Percentiles rank a stretch among this genome's conserved stretches.
These are phyloP conservation scores for Lordiphosa mommai DNA, from an alignment of 1,140 invertebrate genomes.

Conservation along the genomic window DNA sequence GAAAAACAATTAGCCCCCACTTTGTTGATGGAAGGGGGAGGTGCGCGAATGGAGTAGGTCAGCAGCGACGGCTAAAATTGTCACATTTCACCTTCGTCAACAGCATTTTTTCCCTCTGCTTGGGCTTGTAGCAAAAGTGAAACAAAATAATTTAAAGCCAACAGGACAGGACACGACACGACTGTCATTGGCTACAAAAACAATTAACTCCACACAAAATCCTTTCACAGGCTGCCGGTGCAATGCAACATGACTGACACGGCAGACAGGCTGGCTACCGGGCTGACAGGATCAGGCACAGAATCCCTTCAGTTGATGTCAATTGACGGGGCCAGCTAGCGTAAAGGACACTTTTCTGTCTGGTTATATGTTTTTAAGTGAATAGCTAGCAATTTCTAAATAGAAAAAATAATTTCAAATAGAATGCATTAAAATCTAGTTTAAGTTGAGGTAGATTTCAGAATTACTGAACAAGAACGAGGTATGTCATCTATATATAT, in stretches of 20 bases:
- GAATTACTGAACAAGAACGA: no score
- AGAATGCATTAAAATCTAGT: no score
- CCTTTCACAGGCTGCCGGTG: slow-evolving; percentile 20
- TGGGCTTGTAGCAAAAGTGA: slow-evolving; percentile 26
- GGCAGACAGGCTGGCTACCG: slow-evolving; percentile 37
- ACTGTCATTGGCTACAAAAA: slow-evolving; percentile 40
- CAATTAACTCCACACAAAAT: slow-evolving; percentile 59
- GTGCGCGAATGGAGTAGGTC: not conserved
- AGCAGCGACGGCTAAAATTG: slow-evolving; percentile 7
- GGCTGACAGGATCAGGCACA: slow-evolving; percentile 27
- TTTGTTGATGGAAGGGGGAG: not conserved
- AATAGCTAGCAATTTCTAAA: no score
- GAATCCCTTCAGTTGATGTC: not conserved
- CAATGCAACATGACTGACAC: slow-evolving; percentile 31
- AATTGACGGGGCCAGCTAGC: not conserved
- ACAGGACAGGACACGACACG: slow-evolving; percentile 20
- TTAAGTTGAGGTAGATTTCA: no score
- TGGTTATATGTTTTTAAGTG: slow-evolving; percentile 74
- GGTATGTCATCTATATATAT: no score
- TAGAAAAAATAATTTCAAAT: no score
- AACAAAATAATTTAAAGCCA: slow-evolving; percentile 60
- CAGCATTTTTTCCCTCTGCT: not conserved
- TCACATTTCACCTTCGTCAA: slow-evolving; percentile 20
- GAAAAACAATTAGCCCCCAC: slow-evolving; percentile 23
- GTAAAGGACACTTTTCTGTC: slow-evolving; percentile 20